Percentiles rank a stretch among this genome's conserved stretches.
phyloP scores from a whole-genome alignment of 1,140 invertebrate species.

The Rhyacophila brunnea region DNA sequence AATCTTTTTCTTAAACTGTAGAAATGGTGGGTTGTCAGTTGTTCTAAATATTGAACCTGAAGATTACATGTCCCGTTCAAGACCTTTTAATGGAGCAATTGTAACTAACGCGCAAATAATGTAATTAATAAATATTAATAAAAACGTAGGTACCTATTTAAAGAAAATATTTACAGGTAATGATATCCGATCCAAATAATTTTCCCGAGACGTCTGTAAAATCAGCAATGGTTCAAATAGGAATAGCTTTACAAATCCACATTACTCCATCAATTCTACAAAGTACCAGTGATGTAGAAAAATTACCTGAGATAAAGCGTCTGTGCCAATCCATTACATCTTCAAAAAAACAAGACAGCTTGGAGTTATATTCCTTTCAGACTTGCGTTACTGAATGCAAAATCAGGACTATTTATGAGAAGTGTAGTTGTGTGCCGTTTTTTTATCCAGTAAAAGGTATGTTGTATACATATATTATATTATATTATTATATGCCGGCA shows the following conservation, averaged over 20 bases:
- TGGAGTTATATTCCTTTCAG: conserved; percentile 1
- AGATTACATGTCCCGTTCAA: conserved; percentile 23
- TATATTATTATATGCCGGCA: no score
- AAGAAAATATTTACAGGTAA: conserved; percentile 2
- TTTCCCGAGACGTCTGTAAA: conserved; percentile 12
- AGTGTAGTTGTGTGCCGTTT: conserved; percentile 11
- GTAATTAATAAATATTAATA: no score
- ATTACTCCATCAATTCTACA: not conserved
- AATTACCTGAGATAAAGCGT: conserved; percentile 5
- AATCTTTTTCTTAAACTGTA: no score
- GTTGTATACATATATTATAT: no score
- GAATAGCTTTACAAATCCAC: not conserved
- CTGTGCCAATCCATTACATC: not conserved
- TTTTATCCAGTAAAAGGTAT: conserved; percentile 15
- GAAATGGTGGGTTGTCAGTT: conserved; percentile 14
- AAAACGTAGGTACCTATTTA: no score
- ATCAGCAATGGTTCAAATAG: conserved; percentile 2
- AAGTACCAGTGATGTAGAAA: not conserved
- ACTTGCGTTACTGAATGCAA: conserved; percentile 14
- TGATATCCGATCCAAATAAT: conserved; percentile 10
- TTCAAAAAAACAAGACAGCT: not conserved
- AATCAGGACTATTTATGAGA: not conserved
- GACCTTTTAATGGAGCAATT: conserved; percentile 19
- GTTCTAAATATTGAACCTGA: conserved; percentile 20
- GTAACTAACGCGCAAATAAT: no score